phyloP scores from a whole-genome alignment of 2,113 vertebrate species.

The Chaetura pelagica region DNA sequence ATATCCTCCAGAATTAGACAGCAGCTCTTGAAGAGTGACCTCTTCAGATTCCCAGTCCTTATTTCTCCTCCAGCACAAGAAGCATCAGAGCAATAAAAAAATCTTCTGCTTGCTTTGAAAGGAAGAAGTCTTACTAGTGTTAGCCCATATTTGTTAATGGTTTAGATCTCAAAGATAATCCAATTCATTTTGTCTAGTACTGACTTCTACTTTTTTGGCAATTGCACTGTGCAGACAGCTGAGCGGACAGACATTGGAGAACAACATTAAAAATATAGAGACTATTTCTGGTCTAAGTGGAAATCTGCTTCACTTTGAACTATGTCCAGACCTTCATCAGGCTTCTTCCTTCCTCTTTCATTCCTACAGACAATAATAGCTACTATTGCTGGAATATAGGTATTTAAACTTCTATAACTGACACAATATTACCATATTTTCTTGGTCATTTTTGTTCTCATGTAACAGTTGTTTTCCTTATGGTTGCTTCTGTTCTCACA shows the following conservation, averaged over 20 bases:
- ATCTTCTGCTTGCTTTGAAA: background rate
- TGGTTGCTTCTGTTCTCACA: background rate
- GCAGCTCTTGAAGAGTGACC: background rate
- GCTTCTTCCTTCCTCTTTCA: background rate
- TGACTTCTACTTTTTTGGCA: background rate
- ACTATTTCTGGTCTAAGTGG: background rate
- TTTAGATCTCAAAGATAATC: background rate
- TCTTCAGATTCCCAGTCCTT: background rate
- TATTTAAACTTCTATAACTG: background rate
- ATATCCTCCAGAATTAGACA: background rate
- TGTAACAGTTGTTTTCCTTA: background rate
- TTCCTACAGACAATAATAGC: background rate
- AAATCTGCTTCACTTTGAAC: background rate
- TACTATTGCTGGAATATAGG: background rate
- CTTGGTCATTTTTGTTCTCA: background rate
- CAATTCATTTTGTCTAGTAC: background rate
- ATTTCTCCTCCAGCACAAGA: background rate
- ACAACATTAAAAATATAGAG: background rate
- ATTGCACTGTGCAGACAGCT: background rate
- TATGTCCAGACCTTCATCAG: background rate
- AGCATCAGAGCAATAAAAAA: background rate
- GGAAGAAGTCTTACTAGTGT: background rate
- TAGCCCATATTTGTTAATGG: background rate
- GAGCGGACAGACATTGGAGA: background rate
- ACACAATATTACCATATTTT: background rate